Evolutionary conservation across 2,888 invertebrate species (phyloP).

Genomic region (Trissolcus brochymenae): DNA sequence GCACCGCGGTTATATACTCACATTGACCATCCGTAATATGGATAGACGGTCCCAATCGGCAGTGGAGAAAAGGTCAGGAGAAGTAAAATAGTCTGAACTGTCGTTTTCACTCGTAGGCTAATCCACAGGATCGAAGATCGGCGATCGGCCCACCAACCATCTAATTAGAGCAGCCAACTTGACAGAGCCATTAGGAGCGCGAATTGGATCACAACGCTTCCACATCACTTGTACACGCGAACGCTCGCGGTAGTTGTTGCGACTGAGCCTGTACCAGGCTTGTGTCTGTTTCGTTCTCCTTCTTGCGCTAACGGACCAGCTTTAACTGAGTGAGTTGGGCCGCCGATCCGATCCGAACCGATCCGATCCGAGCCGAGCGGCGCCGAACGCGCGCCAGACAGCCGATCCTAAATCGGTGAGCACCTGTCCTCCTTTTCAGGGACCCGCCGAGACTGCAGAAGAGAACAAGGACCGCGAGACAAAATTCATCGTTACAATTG

Average conservation of each 20-base stretch:
- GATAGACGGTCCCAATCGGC: conserved; percentile 8
- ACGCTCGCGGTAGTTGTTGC: conserved; percentile 31
- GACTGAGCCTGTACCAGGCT: conserved; percentile 34
- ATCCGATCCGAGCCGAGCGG: conserved; percentile 27
- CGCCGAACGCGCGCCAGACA: conserved; percentile 14
- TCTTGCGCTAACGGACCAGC: conserved; percentile 56
- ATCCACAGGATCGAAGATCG: conserved; percentile 18
- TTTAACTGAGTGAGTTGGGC: conserved; percentile 40
- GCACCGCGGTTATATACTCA: conserved; percentile 21
- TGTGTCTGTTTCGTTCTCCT: conserved; percentile 49
- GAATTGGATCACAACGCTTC: conserved; percentile 37
- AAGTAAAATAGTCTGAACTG: not conserved
- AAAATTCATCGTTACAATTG: not conserved
- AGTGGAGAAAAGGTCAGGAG: conserved; percentile 23
- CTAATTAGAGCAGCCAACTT: conserved; percentile 3
- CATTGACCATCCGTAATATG: conserved; percentile 54
- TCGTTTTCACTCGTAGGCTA: conserved; percentile 14
- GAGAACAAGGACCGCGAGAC: conserved; percentile 8
- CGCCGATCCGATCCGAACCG: conserved; percentile 23
- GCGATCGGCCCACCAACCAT: conserved; percentile 8
- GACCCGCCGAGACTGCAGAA: not conserved
- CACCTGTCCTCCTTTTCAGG: conserved; percentile 16
- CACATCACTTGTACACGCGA: conserved; percentile 50
- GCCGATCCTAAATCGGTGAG: conserved; percentile 13
- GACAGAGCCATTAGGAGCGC: conserved; percentile 21